phyloP scores from a whole-genome alignment of 1,140 invertebrate species.

The Drosophila suzukii region DNA sequence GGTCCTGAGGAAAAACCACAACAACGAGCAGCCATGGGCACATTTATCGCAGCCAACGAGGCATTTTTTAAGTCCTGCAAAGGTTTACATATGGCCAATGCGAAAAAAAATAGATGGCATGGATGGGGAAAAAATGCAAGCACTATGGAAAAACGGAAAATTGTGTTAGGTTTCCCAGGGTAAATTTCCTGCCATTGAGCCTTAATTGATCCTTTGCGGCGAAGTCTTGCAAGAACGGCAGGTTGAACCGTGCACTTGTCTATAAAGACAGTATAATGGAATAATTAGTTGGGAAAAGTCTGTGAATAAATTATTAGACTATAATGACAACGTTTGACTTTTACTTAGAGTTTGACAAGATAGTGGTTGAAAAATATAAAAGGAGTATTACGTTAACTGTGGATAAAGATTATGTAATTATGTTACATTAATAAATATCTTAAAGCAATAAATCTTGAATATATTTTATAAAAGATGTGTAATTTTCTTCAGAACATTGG shows the following conservation, averaged over 20 bases:
- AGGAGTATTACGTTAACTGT: too few relatives aligned
- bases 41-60: slow-evolving; percentile 75
- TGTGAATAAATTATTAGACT: too few relatives aligned
- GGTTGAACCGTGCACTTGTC: not conserved
- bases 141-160: slow-evolving; percentile 15
- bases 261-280: not conserved
- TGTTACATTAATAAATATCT: too few relatives aligned
- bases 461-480: too few relatives aligned
- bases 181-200: slow-evolving; percentile 29
- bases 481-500: too few relatives aligned
- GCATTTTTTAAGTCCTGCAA: slow-evolving; percentile 76
- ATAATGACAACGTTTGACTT: too few relatives aligned
- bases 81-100: slow-evolving; percentile 27
- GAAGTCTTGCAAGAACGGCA: slow-evolving; percentile 16
- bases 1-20: slow-evolving; percentile 64
- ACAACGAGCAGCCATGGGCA: slow-evolving; percentile 64
- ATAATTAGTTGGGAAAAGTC: too few relatives aligned
- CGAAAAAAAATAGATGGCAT: slow-evolving; percentile 20
- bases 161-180: slow-evolving; percentile 17
- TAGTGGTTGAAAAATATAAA: too few relatives aligned
- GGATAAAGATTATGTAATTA: too few relatives aligned
- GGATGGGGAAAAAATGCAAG: slow-evolving; percentile 25
- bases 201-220: slow-evolving; percentile 31
- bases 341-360: too few relatives aligned
- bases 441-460: too few relatives aligned